Base-by-base conservation (phyloP, 2,888 invertebrate species). In the Vesta saturnalis region DNA sequence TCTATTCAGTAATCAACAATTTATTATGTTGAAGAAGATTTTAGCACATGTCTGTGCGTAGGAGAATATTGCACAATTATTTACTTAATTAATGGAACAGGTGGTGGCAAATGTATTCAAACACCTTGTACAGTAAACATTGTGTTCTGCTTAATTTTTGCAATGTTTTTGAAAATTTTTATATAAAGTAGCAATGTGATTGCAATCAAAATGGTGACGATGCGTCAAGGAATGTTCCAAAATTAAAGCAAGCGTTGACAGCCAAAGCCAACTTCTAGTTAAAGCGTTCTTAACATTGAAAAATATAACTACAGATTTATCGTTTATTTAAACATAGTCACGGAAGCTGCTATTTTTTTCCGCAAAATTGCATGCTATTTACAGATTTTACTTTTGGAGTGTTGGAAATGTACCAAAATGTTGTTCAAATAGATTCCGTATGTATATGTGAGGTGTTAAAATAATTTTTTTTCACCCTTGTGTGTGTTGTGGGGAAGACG, bases 401-500 rank as follows among this genome's bases (percentile, higher is more conserved):
- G 39, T n/a, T n/a, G n/a, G n/a, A n/a, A n/a, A n/a, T n/a, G n/a
- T 39, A 39, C 39, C 39, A 39, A 39, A 39, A 39, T n/a, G 8
- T 39, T 39, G n/a, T 39, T 39, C 39, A 3, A n/a, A 39, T 39
- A n/a, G 23, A 23, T 23, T 23, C n/a, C n/a, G n/a, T n/a, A n/a
- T n/a, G n/a, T 23, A 23, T 23, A 3, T 23, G 39, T n/a, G 39
- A 39, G 39, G 39, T 39, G 39, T 39, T 39, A 39, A 39, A n/a
- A 39, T 39, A n/a, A 39, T 39, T 30, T 39, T n/a, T n/a, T 39
- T 39, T 39, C 39, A n/a, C 8, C 39, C 39, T 39, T 39, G 39
- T 54, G n/a, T n/a, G n/a, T n/a, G 18, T 39, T 21, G 14, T 52
- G 56, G 56, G 46, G 23, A 18, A 46, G 69, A 63, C 70, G 70